phyloP scores from a whole-genome alignment of 2,113 vertebrate genomes.

The Gobius niger region DNA sequence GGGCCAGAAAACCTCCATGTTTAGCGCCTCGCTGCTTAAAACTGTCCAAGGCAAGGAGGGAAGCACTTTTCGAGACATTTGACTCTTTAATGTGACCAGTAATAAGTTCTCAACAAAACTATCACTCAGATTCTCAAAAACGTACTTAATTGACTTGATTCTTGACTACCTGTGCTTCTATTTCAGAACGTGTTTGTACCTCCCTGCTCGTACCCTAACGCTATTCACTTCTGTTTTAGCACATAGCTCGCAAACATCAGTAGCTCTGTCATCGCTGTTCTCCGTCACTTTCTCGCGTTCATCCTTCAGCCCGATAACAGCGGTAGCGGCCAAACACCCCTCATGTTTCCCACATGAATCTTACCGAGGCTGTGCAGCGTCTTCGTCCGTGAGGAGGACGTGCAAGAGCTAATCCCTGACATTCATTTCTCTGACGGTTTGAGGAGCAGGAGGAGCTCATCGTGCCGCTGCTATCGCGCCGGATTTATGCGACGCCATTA shows the following conservation, averaged over 20 bases:
- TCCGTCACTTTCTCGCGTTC: background rate
- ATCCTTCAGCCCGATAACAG: background rate
- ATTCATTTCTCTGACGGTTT: slow-evolving; percentile 14
- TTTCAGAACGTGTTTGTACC: too few relatives aligned
- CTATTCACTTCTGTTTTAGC: too few relatives aligned
- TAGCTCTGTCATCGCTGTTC: background rate
- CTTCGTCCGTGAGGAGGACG: slow-evolving; percentile 8
- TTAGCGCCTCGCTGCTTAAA: too few relatives aligned
- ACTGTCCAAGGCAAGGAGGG: too few relatives aligned
- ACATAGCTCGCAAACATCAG: background rate
- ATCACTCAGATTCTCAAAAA: too few relatives aligned
- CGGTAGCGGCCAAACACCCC: background rate
- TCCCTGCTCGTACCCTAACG: background rate
- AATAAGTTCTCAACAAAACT: too few relatives aligned
- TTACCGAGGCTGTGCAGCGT: background rate
- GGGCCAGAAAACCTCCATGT: too few relatives aligned
- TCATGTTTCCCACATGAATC: background rate
- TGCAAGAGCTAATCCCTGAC: background rate
- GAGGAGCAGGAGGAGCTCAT: slow-evolving; percentile 2
- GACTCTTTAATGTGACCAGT: too few relatives aligned
- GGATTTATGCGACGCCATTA: slow-evolving; percentile 27
- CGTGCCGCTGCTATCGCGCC: slow-evolving; percentile 1
- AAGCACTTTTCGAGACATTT: too few relatives aligned
- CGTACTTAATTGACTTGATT: too few relatives aligned
- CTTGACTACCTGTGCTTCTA: too few relatives aligned